phyloP scores from a whole-genome alignment of 2,113 vertebrate species.

The Oenanthe oenanthe region DNA sequence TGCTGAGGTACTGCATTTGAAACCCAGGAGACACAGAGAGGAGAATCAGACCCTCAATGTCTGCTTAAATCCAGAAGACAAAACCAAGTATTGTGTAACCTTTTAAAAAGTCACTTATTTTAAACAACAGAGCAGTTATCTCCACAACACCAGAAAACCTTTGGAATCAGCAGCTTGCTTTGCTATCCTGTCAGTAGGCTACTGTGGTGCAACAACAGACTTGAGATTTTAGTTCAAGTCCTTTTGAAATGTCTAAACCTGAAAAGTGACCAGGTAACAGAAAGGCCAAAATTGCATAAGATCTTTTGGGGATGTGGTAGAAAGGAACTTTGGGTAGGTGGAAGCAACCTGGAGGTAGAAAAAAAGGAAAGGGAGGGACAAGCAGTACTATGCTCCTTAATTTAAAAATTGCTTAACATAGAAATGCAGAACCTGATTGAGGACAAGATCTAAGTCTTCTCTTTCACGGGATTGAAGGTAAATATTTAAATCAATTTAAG shows the following conservation, averaged over 20 bases:
- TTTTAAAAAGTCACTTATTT: not conserved
- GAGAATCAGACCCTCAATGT: not conserved
- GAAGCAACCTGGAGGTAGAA: not conserved
- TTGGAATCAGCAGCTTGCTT: not conserved
- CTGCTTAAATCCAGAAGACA: not conserved
- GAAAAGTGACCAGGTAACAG: not conserved
- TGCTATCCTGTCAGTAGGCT: not conserved
- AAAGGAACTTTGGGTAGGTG: not conserved
- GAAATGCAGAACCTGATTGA: not conserved
- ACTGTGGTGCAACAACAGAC: not conserved
- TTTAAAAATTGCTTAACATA: not conserved
- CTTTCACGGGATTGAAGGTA: slow-evolving; percentile 10
- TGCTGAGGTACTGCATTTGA: not conserved
- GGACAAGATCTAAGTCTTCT: not conserved
- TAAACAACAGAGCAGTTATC: not conserved
- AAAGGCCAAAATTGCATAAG: not conserved
- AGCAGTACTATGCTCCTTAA: not conserved
- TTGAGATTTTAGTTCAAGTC: not conserved
- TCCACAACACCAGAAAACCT: not conserved
- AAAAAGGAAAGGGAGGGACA: slow-evolving; percentile 35
- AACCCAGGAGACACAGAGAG: not conserved
- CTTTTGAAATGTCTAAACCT: not conserved
- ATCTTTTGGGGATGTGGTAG: not conserved
- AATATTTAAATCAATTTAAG: not conserved
- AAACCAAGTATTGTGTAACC: not conserved